Evolutionary conservation across 2,888 invertebrate genomes (phyloP), one percentile per base, ranked within the genome.

Genomic region (Nysson spinosus): DNA sequence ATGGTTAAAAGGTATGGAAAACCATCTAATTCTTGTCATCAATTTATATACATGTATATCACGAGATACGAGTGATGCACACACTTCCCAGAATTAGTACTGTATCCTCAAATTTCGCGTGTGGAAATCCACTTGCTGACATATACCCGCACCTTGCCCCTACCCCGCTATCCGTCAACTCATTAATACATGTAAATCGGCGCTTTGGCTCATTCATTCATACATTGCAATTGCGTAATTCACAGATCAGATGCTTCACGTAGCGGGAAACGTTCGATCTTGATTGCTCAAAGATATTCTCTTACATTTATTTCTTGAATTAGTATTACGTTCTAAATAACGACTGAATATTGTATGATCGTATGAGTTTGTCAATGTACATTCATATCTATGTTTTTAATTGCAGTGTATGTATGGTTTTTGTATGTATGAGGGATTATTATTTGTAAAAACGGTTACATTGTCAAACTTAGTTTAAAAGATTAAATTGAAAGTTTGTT

Each of bases 1-100:
- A 85, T 96, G 96, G 96, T 88, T 96, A 75, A 93, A 94, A 92
- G 96, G 96, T 95, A 88, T 64, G 60, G 54, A 44, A 40, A 56
- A 39, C 40, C 5, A 4, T 17, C 43, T 35, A 43, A 43, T 6
- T 20, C n/a, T 34, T 12, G 3, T 1, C 17, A 26, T 49, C n/a
- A 19, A 7, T 58, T n/a, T n/a, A 32, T 34, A 19, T 17, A n/a
- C 11, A 6, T 0, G 11, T 39, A 4, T 7, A 12, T 26, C n/a
- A 30, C 5, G 9, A 12, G 9, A 26, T 57, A 32, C 5, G 5
- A 50, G 24, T 34, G 26, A 39, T 17, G 6, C 16, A 24, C 9
- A 3, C 39, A 24, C 17, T 16, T 22, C 24, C 11, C 34, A n/a
- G 16, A 51, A 55, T 35, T 12, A 20, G 34, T 17, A 35, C 28